Evolutionary conservation across 1,140 invertebrate species (phyloP), one percentile per base, ranked within the genome.

Genomic region (Asobara japonica): DNA sequence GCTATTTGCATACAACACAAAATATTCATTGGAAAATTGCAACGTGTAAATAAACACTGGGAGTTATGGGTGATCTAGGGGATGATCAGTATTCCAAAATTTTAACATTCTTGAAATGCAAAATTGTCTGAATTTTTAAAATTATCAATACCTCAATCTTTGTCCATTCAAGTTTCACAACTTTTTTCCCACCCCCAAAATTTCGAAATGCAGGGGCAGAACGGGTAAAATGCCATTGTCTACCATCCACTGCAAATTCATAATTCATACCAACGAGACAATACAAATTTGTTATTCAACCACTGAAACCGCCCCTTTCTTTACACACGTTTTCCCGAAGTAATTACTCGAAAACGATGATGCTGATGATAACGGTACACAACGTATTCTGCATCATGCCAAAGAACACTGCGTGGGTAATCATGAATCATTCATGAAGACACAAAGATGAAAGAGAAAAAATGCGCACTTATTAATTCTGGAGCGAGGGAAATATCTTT

Each of bases 401-500:
- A 11, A 56, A 27, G 51, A 2, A 56, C 10, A 56, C 18, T 56
- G 51, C 22, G 51, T 56, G 51, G 51, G 51, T 56, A 56, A 25
- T 56, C 20, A 56, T 56, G 51, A 56, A 56, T 56, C 20, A 56
- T 56, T 56, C 51, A 56, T 27, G 20, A 56, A 56, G 51, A 25
- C 51, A 56, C 51, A 27, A 56, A 56, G 51, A 56, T 56, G 51
- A 25, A 18, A 56, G 51, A 7, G 10, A 27, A 13, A 56, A 13
- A 56, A 5, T 25, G 7, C 13, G 7, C 18, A 56, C 7, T 56
- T 56, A 56, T 56, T 56, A 56, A 56, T 56, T 56, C 20, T 56
- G 41, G n/a, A n/a, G n/a, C n/a, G n/a, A n/a, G n/a, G n/a, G n/a
- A n/a, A n/a, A n/a, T n/a, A n/a, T n/a, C n/a, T n/a, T n/a, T n/a